A percentile compares a stretch with the other conserved stretches of the same genome.
Evolutionary conservation across 2,888 invertebrate species (phyloP).

Genomic region (Caenorhabditis sp.): DNA sequence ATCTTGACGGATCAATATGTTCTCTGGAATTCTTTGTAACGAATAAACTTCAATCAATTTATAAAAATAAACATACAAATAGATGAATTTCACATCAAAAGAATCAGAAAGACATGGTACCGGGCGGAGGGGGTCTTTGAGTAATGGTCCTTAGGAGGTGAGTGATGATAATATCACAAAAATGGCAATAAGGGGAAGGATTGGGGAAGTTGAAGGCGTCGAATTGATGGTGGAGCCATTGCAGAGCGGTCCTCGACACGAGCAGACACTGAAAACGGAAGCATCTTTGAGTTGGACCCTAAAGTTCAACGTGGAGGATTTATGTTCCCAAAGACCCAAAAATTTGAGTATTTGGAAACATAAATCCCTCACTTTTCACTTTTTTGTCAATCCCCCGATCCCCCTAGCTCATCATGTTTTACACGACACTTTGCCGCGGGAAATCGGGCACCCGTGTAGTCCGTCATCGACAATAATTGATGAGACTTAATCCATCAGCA

Average conservation of each 20-base stretch:
- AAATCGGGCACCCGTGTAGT: slow-evolving; percentile 32
- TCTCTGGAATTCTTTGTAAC: no score
- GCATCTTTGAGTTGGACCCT: not conserved
- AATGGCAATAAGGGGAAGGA: slow-evolving; percentile 31
- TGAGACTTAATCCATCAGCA: slow-evolving; percentile 53
- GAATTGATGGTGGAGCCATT: slow-evolving; percentile 64
- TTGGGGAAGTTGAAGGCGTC: no score
- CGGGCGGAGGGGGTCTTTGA: slow-evolving; percentile 13
- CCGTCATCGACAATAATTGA: slow-evolving; percentile 52
- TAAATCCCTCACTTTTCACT: no score
- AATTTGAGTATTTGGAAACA: no score
- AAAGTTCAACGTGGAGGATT: not conserved
- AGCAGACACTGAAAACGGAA: slow-evolving; percentile 68
- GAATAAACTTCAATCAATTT: no score
- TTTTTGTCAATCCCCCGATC: no score
- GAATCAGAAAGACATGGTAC: slow-evolving; percentile 33
- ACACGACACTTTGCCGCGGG: no score
- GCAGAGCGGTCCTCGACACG: slow-evolving; percentile 71
- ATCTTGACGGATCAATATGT: no score
- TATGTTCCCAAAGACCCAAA: no score
- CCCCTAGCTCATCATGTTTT: no score
- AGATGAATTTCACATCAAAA: no score
- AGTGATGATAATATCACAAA: slow-evolving; percentile 36
- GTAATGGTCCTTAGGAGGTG: not conserved
- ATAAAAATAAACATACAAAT: no score